phyloP scores from a whole-genome alignment of 2,797 vertebrate species.

The Sebastes matsubarae region DNA sequence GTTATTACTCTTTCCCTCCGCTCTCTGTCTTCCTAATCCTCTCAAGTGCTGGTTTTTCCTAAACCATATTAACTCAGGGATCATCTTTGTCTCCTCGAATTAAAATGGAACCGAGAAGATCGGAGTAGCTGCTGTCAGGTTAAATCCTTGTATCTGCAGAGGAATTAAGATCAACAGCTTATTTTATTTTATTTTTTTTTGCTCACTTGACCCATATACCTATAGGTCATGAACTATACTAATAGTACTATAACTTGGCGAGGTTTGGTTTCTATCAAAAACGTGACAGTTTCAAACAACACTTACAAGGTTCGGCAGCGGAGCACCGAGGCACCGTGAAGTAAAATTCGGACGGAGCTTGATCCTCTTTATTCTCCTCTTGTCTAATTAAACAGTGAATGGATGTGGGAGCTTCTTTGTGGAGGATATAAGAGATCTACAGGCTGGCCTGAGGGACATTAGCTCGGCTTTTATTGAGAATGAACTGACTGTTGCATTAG shows the following conservation, averaged over 20 bases:
- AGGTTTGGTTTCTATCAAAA: not conserved
- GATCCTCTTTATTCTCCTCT: conserved; percentile 13
- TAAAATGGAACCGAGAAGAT: conserved; percentile 58
- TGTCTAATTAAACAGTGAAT: conserved; percentile 40
- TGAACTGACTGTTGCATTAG: conserved; percentile 1
- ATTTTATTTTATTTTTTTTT: not conserved
- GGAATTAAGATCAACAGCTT: conserved; percentile 29
- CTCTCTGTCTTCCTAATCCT: conserved; percentile 60
- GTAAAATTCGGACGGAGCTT: not conserved
- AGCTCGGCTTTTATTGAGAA: conserved; percentile 2
- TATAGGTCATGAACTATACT: not conserved
- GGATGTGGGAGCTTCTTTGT: conserved; percentile 13
- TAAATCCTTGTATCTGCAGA: conserved; percentile 30
- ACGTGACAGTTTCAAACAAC: not conserved
- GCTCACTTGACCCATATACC: not conserved
- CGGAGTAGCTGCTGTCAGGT: conserved; percentile 40
- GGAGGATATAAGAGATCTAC: conserved; percentile 15
- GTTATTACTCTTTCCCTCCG: conserved; percentile 33
- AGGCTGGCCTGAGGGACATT: not conserved
- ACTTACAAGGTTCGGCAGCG: not conserved
- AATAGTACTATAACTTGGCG: too few relatives aligned
- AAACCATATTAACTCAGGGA: conserved; percentile 73
- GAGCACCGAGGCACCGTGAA: not conserved
- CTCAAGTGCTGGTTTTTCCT: conserved; percentile 61
- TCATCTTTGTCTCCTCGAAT: conserved; percentile 70